Conservation (phyloP, 2,888 invertebrate genomes). For the Physocephala rufipes region DNA sequence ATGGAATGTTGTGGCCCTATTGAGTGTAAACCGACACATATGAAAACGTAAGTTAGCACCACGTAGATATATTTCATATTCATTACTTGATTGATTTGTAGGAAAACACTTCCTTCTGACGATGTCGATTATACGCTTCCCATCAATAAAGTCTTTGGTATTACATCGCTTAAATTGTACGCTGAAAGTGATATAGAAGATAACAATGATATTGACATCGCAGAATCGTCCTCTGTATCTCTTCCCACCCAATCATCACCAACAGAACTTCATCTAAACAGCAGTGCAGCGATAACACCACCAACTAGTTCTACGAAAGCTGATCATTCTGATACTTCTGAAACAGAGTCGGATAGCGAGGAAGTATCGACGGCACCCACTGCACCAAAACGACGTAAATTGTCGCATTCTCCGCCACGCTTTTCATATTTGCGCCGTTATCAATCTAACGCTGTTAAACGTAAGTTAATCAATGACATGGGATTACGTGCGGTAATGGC, state of each 20-base stretch:
- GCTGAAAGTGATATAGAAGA: conserved; percentile 49
- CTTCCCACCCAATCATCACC: conserved; percentile 35
- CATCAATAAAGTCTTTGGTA: conserved; percentile 45
- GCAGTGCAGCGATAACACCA: conserved; percentile 46
- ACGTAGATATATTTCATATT: background rate
- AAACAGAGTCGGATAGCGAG: conserved; percentile 37
- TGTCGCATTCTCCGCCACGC: conserved; percentile 38
- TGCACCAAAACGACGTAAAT: conserved; percentile 41
- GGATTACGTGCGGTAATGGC: conserved; percentile 42
- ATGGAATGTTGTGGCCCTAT: conserved; percentile 50
- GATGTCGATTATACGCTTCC: conserved; percentile 45
- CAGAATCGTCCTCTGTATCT: background rate
- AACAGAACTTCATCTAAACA: conserved; percentile 29
- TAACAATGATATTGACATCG: conserved; percentile 39
- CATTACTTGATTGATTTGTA: conserved; percentile 34
- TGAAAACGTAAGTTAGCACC: conserved; percentile 51
- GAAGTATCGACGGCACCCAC: conserved; percentile 24
- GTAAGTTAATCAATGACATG: conserved; percentile 34
- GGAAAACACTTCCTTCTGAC: conserved; percentile 46
- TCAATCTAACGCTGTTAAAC: conserved; percentile 36
- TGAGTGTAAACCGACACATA: conserved; percentile 52
- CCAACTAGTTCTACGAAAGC: conserved; percentile 44
- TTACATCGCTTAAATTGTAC: conserved; percentile 45
- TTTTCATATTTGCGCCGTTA: conserved; percentile 45
- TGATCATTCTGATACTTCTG: conserved; percentile 35